Evolutionary conservation across 2,888 invertebrate species (phyloP).

Genomic region (Troides aeacus): DNA sequence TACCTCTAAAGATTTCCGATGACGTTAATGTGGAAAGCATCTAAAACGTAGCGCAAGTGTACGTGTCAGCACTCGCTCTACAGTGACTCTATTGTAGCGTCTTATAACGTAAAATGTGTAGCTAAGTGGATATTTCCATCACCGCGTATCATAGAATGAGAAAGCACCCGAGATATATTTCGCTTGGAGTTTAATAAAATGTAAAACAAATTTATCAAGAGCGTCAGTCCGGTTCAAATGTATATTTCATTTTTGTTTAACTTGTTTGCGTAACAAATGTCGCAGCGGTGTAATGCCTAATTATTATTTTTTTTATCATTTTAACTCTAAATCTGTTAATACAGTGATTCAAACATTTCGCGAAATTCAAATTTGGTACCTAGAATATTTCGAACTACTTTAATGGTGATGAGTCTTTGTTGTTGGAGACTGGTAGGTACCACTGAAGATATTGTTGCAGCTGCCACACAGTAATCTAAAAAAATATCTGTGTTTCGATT

Average conservation of each 20-base stretch:
- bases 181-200: constrained; percentile 34
- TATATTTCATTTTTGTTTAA: constrained; percentile 37
- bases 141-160: constrained; percentile 14
- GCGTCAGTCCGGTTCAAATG: constrained; percentile 32
- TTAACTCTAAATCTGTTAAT: constrained; percentile 38
- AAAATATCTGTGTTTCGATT: too few relatives aligned
- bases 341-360: constrained; percentile 34
- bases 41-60: not conserved
- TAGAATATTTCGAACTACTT: too few relatives aligned
- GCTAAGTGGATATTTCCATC: constrained; percentile 31
- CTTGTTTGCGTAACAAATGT: constrained; percentile 38
- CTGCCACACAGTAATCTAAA: too few relatives aligned
- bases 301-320: constrained; percentile 34
- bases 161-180: constrained; percentile 22
- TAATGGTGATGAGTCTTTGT: too few relatives aligned
- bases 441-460: too few relatives aligned
- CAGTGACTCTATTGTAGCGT: constrained; percentile 16
- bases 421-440: too few relatives aligned
- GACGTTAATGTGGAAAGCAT: not conserved
- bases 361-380: too few relatives aligned
- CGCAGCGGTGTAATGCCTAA: constrained; percentile 40
- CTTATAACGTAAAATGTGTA: constrained; percentile 27
- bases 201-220: constrained; percentile 37
- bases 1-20: constrained; percentile 2
- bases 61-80: constrained; percentile 14